These are phyloP conservation scores for Magallana angulata DNA, from an alignment of 1,140 invertebrate genomes.

Conservation along the genomic window DNA sequence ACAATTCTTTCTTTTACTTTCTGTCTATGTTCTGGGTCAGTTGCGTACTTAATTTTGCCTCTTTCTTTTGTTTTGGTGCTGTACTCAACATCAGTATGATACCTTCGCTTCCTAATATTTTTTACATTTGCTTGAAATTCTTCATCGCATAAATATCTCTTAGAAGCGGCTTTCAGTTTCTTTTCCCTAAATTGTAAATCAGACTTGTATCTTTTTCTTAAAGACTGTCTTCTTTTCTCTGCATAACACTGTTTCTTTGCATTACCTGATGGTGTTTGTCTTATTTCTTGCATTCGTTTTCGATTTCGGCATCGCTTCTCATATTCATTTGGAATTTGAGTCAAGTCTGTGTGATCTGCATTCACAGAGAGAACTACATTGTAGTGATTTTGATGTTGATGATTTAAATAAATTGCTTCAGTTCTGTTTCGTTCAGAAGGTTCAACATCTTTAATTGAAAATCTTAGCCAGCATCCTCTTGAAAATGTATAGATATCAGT, in stretches of 20 bases:
- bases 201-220: not conserved
- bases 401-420: conserved; percentile 12
- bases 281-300: not conserved
- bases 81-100: conserved; percentile 3
- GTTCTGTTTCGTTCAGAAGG: not conserved
- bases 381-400: conserved; percentile 12
- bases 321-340: not conserved
- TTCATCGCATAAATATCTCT: not conserved
- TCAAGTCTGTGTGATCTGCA: not conserved
- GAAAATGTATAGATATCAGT: conserved; percentile 13
- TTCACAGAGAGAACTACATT: conserved; percentile 29
- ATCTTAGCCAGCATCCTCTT: conserved; percentile 9
- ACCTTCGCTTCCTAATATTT: not conserved
- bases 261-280: not conserved
- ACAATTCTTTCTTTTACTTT: conserved; percentile 8
- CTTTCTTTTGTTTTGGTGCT: not conserved
- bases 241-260: not conserved
- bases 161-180: not conserved
- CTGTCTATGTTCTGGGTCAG: not conserved
- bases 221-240: conserved; percentile 12
- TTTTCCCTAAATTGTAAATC: not conserved
- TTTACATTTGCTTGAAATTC: conserved; percentile 12
- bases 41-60: not conserved
- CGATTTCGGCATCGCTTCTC: not conserved
- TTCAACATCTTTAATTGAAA: not conserved